Evolutionary conservation across 1,140 invertebrate genomes (phyloP), one percentile per base, ranked within the genome.

Genomic region (Papilio xuthus): DNA sequence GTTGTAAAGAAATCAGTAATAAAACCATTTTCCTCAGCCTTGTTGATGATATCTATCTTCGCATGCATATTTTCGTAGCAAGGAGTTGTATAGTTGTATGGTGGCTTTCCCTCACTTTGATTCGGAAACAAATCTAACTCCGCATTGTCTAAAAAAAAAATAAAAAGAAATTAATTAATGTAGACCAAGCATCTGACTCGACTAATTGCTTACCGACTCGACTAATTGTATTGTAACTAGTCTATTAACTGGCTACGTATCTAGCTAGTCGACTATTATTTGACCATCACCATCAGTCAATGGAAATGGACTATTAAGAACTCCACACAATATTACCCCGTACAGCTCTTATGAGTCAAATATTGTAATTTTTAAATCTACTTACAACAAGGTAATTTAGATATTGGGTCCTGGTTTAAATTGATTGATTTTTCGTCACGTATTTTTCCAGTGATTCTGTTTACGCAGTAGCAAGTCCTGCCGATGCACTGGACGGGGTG

Each of bases 381-480:
- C 95, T 94, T 85, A 96, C 95, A 96, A 79, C 95, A 96, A 10
- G 88, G 79, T 67, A 95, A 85, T 20, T 92, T 77, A 4, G 90
- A 86, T 10, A 93, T 90, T 8, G 93, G 87, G 13, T 91, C 60
- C 9, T 88, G 81, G 42, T 94, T 83, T 60, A 94, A 88, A 77
- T 95, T 86, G 7, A 94, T 82, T 0, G 70, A 79, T 0, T 83
- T 78, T 7, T 83, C 80, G 0, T 84, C 82, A 1, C 82, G 84
- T 8, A 92, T 90, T 8, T 84, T 80, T 8, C 95, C 95, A 71
- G 94, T 94, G 70, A 90, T 78, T 23, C 81, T 78, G 78, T 95
- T 88, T 3, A 95, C 94, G 79, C 95, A 96, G 79, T 95, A 89
- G 85, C 95, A 96, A 9, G 80, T 85, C 15, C 92, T 92, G 20